Conservation (phyloP, 2,888 invertebrate genomes). For the Chirona hameri region DNA sequence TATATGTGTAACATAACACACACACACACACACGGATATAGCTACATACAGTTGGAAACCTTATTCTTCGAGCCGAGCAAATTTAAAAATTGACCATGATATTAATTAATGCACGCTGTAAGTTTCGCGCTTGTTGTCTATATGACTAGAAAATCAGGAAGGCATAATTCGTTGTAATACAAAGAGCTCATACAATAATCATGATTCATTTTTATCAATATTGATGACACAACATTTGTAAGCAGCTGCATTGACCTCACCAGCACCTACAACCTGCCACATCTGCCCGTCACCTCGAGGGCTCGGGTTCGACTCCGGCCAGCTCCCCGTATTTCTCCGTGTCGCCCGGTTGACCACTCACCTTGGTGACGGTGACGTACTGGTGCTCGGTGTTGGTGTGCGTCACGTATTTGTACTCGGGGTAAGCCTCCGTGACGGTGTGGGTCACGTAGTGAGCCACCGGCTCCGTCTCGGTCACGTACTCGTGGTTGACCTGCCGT, state of each 20-base stretch:
- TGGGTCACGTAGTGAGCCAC: constrained; percentile 23
- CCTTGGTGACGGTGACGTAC: constrained; percentile 26
- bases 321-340: background rate
- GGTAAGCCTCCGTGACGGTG: background rate
- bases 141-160: too few relatives aligned
- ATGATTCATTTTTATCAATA: background rate
- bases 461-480: constrained; percentile 1
- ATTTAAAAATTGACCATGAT: too few relatives aligned
- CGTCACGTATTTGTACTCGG: constrained; percentile 23
- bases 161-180: background rate
- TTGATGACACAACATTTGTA: background rate
- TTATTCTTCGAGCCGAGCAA: too few relatives aligned
- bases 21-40: too few relatives aligned
- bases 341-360: background rate
- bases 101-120: too few relatives aligned
- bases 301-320: background rate
- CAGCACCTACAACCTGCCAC: too few relatives aligned
- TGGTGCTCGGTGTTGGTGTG: background rate
- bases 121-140: too few relatives aligned
- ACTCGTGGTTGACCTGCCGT: constrained; percentile 13
- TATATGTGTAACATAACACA: background rate
- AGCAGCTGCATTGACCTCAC: too few relatives aligned
- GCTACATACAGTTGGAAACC: background rate
- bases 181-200: background rate
- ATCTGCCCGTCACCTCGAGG: background rate